Conservation (phyloP, 2,113 vertebrate species). For the Scomber colias region DNA sequence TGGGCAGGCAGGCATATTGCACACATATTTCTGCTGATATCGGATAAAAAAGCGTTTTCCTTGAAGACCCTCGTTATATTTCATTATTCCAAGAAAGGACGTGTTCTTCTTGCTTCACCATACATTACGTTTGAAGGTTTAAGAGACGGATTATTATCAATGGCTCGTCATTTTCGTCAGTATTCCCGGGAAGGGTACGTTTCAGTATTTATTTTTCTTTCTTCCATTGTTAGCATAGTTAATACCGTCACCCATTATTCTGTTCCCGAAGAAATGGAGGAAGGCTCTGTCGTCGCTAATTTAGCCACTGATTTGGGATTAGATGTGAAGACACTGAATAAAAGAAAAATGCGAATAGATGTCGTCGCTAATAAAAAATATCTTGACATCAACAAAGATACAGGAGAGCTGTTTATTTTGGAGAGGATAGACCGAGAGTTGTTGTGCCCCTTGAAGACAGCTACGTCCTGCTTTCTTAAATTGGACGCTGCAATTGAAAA, state of each 20-base stretch:
- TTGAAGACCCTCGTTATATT: not conserved
- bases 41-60: not conserved
- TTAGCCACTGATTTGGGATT: constrained; percentile 87
- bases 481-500: constrained; percentile 80
- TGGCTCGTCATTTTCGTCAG: not conserved
- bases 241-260: constrained; percentile 82
- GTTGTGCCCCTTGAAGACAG: constrained; percentile 22
- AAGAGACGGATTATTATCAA: not conserved
- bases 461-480: constrained; percentile 55
- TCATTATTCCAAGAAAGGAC: no score
- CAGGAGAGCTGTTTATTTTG: constrained; percentile 73
- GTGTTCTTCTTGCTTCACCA: not conserved
- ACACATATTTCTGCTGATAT: not conserved
- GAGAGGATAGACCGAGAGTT: constrained; percentile 78
- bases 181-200: constrained; percentile 56
- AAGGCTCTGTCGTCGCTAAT: constrained; percentile 87
- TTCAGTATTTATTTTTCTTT: constrained; percentile 49
- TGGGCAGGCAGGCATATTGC: not conserved
- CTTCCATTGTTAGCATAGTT: constrained; percentile 1
- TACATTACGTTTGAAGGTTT: not conserved
- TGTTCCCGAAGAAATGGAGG: constrained; percentile 86
- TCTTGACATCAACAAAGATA: constrained; percentile 84
- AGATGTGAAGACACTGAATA: constrained; percentile 70
- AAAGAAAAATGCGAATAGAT: constrained; percentile 80
- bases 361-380: constrained; percentile 77